Evolutionary conservation across 2,888 invertebrate genomes (phyloP), one percentile per base, ranked within the genome.

Genomic region (Eupithecia insigniata): DNA sequence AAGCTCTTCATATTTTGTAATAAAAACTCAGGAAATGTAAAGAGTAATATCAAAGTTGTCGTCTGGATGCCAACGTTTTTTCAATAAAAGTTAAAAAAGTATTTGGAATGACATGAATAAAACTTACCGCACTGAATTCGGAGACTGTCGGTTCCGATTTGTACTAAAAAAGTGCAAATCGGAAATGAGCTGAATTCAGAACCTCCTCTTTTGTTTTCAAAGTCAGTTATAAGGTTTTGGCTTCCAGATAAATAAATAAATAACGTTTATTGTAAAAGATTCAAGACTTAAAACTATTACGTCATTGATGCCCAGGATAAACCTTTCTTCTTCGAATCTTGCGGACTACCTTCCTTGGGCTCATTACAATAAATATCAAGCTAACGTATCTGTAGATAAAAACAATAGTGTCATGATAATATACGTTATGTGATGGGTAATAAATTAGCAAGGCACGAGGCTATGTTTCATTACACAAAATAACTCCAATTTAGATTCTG

Each of bases 1-100:
- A 86, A 83, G 82, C 30, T 58, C 10, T 62, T 4, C 62, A 72
- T 70, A 70, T 75, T 71, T 68, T 67, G 46, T 72, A 69, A 69
- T 69, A 66, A 70, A 70, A 71, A 69, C 46, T 34, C 70, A 67
- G 66, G 62, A 58, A 65, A 71, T n/a, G 62, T 34, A 36, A 62
- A 36, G 36, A 64, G 14, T 22, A 36, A 64, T 62, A 62, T 64
- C 64, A 36, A 39, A 26, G 64, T 55, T 55, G 55, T 64, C 64
- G 61, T 62, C 61, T 55, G 51, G 51, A 66, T 39, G 46, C 46
- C 26, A 32, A 46, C 58, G 51, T 55, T 60, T 60, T 55, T 60
- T 14, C 16, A 30, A 60, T 30, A 60, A 30, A 46, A 46, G 46
- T 46, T 46, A 46, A 46, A 58, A 51, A 55, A 55, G 55, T 26